Percentiles rank a stretch among this genome's conserved stretches.
Evolutionary conservation across 2,113 vertebrate species (phyloP).

Genomic region (Vireo altiloquus): DNA sequence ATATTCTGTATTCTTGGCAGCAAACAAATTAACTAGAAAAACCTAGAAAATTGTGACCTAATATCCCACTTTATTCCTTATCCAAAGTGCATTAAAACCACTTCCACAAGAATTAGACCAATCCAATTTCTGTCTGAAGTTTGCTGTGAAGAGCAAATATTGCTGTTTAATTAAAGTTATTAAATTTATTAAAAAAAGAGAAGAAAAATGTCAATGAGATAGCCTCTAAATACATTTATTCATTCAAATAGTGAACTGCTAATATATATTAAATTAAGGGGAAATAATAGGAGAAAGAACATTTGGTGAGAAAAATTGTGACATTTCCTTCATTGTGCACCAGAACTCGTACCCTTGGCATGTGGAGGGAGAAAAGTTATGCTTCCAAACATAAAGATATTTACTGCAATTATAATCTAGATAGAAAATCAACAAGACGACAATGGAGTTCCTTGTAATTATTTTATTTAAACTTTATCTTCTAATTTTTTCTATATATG

Average conservation of each 20-base stretch:
- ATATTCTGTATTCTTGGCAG: not conserved
- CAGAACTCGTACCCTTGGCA: rapidly evolving
- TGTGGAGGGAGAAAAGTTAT: not conserved
- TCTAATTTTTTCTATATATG: not conserved
- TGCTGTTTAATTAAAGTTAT: not conserved
- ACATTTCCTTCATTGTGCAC: not conserved
- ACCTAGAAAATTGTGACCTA: not conserved
- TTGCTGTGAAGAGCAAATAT: not conserved
- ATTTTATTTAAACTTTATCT: not conserved
- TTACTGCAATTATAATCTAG: not conserved
- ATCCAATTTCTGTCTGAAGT: not conserved
- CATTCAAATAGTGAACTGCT: not conserved
- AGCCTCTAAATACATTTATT: not conserved
- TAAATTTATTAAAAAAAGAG: not conserved
- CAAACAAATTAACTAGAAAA: not conserved
- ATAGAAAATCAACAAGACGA: not conserved
- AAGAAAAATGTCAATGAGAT: not conserved
- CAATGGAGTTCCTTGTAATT: not conserved
- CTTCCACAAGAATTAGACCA: not conserved
- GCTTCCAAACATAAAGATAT: not conserved
- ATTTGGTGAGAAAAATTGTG: not conserved
- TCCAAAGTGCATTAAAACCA: not conserved
- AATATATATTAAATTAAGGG: not conserved
- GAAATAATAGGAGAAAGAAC: not conserved
- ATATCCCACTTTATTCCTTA: not conserved